Conservation (phyloP, 1,140 invertebrate species). For the Aphelenchoides fujianensis region DNA sequence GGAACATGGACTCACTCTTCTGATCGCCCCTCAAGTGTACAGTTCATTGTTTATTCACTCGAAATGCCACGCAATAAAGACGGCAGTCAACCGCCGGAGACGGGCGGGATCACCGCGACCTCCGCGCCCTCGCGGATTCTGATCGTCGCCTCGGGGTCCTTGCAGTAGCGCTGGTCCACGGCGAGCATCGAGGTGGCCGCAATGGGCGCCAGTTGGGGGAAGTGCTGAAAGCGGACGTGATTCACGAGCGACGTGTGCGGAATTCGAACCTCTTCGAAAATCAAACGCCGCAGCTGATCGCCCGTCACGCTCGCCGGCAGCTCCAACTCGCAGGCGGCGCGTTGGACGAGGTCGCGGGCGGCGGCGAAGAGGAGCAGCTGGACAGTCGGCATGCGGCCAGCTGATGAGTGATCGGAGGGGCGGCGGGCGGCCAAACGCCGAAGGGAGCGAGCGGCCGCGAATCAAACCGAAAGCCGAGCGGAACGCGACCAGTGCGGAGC, state of each 20-base stretch:
- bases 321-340: background rate
- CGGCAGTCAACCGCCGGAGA: slow-evolving; percentile 17
- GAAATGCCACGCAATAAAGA: background rate
- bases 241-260: background rate
- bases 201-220: slow-evolving; percentile 2
- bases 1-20: slow-evolving; percentile 45
- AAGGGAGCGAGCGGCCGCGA: too few species aligned
- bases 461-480: too few species aligned
- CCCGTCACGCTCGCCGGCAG: background rate
- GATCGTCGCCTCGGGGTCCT: background rate
- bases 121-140: background rate
- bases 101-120: slow-evolving; percentile 16
- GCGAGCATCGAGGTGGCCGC: background rate
- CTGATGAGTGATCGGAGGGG: too few species aligned
- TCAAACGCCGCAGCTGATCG: background rate
- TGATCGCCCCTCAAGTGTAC: slow-evolving; percentile 17
- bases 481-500: too few species aligned
- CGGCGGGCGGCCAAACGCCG: too few species aligned
- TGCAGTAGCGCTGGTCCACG: slow-evolving; percentile 9
- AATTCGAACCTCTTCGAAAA: slow-evolving; percentile 19
- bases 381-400: background rate
- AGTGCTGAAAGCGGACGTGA: background rate
- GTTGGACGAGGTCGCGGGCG: background rate
- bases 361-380: slow-evolving; percentile 10
- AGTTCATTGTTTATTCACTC: background rate